Conservation (phyloP, 2,113 vertebrate genomes). For the Mus pahari region DNA sequence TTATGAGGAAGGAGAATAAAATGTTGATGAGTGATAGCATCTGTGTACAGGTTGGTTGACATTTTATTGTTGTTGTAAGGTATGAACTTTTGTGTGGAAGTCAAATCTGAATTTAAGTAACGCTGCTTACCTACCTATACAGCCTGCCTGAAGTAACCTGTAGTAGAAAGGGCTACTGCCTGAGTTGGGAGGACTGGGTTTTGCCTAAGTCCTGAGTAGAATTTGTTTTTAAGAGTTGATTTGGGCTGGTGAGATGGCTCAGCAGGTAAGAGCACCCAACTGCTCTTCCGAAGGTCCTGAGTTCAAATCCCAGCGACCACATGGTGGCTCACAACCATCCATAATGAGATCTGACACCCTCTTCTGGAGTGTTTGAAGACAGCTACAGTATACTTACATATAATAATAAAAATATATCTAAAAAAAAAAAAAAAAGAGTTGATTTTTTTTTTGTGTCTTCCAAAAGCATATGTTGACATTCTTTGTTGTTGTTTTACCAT, state of each 20-base stretch:
- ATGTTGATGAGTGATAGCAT: constrained; percentile 21
- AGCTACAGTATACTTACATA: too few relatives aligned
- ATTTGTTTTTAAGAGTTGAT: background rate
- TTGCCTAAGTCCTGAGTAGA: background rate
- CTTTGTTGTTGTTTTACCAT: background rate
- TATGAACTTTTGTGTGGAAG: background rate
- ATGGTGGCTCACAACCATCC: too few relatives aligned
- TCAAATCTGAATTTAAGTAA: background rate
- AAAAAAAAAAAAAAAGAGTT: too few relatives aligned
- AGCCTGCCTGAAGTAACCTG: background rate
- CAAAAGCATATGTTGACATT: background rate
- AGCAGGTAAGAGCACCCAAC: too few relatives aligned
- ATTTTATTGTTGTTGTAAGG: background rate
- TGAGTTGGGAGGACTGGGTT: background rate
- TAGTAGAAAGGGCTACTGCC: background rate
- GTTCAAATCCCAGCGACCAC: too few relatives aligned
- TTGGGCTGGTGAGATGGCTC: too few relatives aligned
- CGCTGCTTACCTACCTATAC: background rate
- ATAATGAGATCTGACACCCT: too few relatives aligned
- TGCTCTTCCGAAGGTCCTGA: too few relatives aligned
- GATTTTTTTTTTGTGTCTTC: too few relatives aligned
- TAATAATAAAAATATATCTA: too few relatives aligned
- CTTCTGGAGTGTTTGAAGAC: too few relatives aligned
- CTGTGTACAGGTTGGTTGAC: background rate
- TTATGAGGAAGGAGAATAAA: constrained; percentile 53